Conservation (phyloP, 2,113 vertebrate genomes). For the Dicerorhinus sumatrensis region DNA sequence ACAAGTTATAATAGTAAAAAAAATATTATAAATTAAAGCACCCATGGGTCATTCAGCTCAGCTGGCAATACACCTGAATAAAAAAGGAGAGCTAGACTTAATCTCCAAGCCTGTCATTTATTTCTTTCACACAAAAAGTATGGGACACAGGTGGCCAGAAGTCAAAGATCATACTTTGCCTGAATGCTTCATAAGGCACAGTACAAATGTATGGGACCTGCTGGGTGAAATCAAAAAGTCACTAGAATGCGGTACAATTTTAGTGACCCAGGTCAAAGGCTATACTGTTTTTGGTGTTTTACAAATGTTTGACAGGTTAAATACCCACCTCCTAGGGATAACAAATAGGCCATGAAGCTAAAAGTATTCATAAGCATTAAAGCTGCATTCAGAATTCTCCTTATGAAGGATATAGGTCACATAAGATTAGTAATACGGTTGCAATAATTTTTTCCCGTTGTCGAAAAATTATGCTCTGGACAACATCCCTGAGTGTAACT, state of each 20-base stretch:
- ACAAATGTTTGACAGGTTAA: slow-evolving; percentile 88
- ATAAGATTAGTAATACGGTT: slow-evolving; percentile 45
- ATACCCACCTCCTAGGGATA: slow-evolving; percentile 82
- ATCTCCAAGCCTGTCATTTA: slow-evolving; percentile 85
- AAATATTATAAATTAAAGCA: slow-evolving; percentile 65
- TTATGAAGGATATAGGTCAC: slow-evolving; percentile 70
- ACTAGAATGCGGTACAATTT: slow-evolving; percentile 78
- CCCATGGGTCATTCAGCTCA: slow-evolving; percentile 62
- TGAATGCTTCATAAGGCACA: slow-evolving; percentile 82
- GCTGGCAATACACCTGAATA: slow-evolving; percentile 77
- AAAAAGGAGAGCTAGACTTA: slow-evolving; percentile 75
- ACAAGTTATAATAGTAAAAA: slow-evolving; percentile 55
- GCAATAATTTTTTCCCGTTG: neutral
- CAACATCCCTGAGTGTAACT: neutral
- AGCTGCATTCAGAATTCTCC: slow-evolving; percentile 74
- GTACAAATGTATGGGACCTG: slow-evolving; percentile 80
- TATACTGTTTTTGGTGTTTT: slow-evolving; percentile 83
- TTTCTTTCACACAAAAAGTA: slow-evolving; percentile 87
- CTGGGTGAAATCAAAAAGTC: slow-evolving; percentile 74
- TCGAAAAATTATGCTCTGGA: slow-evolving; percentile 64
- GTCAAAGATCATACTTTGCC: slow-evolving; percentile 87
- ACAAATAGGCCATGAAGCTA: slow-evolving; percentile 76
- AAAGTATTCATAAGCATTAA: slow-evolving; percentile 79
- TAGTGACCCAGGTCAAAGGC: slow-evolving; percentile 85
- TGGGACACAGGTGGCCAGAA: slow-evolving; percentile 87